These are phyloP conservation scores for Delphinus delphis DNA, from an alignment of 2,113 vertebrate species.

Conservation along the genomic window DNA sequence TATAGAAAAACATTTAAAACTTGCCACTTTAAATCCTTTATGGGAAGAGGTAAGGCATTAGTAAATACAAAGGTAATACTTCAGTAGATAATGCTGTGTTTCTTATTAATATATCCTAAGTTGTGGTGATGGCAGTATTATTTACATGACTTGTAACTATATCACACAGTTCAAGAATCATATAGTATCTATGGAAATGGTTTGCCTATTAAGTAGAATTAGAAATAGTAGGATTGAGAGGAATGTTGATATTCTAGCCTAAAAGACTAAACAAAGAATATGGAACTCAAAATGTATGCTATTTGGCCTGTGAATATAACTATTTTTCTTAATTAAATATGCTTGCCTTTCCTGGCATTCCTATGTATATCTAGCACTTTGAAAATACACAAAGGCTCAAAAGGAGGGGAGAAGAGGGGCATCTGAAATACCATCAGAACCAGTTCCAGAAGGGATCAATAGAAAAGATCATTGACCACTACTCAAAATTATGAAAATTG, in stretches of 20 bases:
- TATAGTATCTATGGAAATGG: neutral
- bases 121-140: neutral
- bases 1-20: neutral
- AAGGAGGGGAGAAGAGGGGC: neutral
- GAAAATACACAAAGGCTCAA: neutral
- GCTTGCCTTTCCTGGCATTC: neutral
- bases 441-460: neutral
- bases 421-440: neutral
- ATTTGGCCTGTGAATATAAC: neutral
- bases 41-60: neutral
- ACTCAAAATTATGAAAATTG: neutral
- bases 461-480: neutral
- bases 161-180: neutral
- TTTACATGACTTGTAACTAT: neutral
- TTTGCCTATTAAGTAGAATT: constrained; percentile 25
- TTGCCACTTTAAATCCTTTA: neutral
- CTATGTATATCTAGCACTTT: neutral
- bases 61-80: neutral
- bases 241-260: neutral
- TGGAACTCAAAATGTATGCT: neutral
- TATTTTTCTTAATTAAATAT: neutral
- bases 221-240: neutral
- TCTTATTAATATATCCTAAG: neutral
- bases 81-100: neutral
- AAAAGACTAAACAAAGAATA: neutral